Percentiles rank a stretch among this genome's conserved stretches.
Evolutionary conservation across 2,888 invertebrate species (phyloP).

Genomic region (Apomyelois bistriatella): DNA sequence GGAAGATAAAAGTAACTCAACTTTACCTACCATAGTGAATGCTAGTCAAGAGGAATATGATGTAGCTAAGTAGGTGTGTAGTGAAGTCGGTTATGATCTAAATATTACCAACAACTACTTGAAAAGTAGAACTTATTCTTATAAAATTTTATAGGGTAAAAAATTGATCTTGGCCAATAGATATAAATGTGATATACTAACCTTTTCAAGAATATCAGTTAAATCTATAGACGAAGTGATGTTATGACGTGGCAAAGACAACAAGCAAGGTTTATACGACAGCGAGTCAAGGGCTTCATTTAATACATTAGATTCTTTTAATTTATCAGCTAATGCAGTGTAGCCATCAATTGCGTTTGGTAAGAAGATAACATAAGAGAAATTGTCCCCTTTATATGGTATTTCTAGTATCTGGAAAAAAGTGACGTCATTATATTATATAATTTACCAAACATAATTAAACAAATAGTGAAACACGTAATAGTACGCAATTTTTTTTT

Average conservation of each 20-base stretch:
- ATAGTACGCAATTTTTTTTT: neutral
- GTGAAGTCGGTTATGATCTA: no score
- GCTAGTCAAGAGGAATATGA: no score
- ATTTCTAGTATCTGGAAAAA: constrained; percentile 25
- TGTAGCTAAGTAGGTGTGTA: no score
- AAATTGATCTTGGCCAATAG: no score
- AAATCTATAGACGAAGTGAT: constrained; percentile 26
- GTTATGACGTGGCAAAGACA: constrained; percentile 25
- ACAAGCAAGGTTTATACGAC: neutral
- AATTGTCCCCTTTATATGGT: constrained; percentile 21
- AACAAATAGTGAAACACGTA: no score
- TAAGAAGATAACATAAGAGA: constrained; percentile 22
- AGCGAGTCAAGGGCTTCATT: constrained; percentile 15
- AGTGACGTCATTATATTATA: neutral
- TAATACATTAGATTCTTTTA: constrained; percentile 19
- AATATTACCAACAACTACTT: no score
- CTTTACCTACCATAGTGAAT: no score
- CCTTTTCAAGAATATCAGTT: constrained; percentile 20
- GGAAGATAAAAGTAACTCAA: no score
- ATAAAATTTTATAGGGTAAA: no score
- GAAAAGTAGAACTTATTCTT: no score
- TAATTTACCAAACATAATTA: no score
- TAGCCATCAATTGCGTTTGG: constrained; percentile 18
- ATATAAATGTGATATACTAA: constrained; percentile 18
- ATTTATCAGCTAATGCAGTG: constrained; percentile 15